Percentiles rank a stretch among this genome's conserved stretches.
Evolutionary conservation across 64 coral and sea anemone genomes (phyloP).

Genomic region (Montipora efflorescens): DNA sequence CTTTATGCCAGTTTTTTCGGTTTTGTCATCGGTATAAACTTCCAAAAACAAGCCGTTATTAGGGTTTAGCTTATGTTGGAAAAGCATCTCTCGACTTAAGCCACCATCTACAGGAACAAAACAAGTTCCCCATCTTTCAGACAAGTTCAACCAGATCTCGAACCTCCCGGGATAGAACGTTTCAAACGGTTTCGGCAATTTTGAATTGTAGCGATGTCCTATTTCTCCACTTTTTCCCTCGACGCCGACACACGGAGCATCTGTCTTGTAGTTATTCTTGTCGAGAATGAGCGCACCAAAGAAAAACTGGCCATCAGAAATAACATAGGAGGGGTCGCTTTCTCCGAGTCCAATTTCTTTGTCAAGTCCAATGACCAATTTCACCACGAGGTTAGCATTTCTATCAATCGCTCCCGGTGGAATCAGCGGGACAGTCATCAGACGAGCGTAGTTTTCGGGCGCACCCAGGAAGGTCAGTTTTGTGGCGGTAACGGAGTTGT

Average conservation of each 20-base stretch:
- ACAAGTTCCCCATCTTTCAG: slow-evolving; percentile 46
- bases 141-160: slow-evolving; percentile 5
- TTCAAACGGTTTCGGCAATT: background rate
- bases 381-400: background rate
- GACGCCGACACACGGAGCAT: background rate
- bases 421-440: background rate
- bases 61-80: background rate
- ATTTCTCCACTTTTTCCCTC: slow-evolving; percentile 18
- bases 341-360: background rate
- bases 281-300: slow-evolving; percentile 23
- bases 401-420: background rate
- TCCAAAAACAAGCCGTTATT: slow-evolving; percentile 24
- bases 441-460: background rate
- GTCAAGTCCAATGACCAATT: slow-evolving; percentile 38
- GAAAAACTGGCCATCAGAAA: slow-evolving; percentile 33
- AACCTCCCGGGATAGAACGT: slow-evolving; percentile 17
- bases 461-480: background rate
- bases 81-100: slow-evolving; percentile 7
- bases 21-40: slow-evolving; percentile 1
- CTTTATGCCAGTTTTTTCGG: slow-evolving; percentile 27
- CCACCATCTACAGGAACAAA: background rate
- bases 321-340: background rate
- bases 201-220: background rate
- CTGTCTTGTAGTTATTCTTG: background rate
- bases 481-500: background rate